These are phyloP conservation scores for Yponomeuta plumbellus DNA, from an alignment of 2,888 invertebrate species.

Conservation along the genomic window DNA sequence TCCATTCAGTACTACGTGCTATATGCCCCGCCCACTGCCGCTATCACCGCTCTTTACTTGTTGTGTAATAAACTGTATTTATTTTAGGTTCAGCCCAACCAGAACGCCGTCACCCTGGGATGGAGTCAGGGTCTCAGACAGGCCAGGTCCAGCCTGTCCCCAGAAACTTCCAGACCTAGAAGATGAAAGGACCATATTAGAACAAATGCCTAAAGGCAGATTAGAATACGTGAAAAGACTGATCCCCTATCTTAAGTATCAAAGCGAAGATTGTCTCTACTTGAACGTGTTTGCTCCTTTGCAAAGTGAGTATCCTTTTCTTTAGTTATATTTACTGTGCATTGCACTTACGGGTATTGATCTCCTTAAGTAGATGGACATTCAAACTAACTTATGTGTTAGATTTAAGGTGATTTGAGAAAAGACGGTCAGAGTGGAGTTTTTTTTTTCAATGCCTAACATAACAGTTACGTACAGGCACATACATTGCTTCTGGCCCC, in stretches of 20 bases:
- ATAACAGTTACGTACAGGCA: too few relatives aligned
- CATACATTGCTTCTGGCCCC: too few relatives aligned
- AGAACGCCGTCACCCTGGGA: conserved; percentile 95
- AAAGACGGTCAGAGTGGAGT: too few relatives aligned
- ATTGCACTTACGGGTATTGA: too few relatives aligned
- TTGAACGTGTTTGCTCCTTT: conserved; percentile 97
- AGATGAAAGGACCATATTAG: conserved; percentile 88
- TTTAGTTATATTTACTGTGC: too few relatives aligned
- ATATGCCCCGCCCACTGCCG: too few relatives aligned
- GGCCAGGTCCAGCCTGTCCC: conserved; percentile 92
- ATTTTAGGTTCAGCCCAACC: conserved; percentile 90
- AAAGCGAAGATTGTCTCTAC: conserved; percentile 98
- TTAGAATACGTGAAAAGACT: conserved; percentile 93
- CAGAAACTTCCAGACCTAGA: conserved; percentile 90
- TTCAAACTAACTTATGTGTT: too few relatives aligned
- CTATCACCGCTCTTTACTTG: too few relatives aligned
- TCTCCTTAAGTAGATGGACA: too few relatives aligned
- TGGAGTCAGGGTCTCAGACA: conserved; percentile 87
- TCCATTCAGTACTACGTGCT: too few relatives aligned
- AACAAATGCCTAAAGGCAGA: conserved; percentile 92
- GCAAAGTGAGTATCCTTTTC: conserved; percentile 82
- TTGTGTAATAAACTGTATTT: neutral
- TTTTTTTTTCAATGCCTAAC: too few relatives aligned
- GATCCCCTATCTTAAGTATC: conserved; percentile 92
- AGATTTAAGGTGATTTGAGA: too few relatives aligned